Conservation (phyloP, 2,113 vertebrate genomes). For the Brienomyrus longianalis region DNA sequence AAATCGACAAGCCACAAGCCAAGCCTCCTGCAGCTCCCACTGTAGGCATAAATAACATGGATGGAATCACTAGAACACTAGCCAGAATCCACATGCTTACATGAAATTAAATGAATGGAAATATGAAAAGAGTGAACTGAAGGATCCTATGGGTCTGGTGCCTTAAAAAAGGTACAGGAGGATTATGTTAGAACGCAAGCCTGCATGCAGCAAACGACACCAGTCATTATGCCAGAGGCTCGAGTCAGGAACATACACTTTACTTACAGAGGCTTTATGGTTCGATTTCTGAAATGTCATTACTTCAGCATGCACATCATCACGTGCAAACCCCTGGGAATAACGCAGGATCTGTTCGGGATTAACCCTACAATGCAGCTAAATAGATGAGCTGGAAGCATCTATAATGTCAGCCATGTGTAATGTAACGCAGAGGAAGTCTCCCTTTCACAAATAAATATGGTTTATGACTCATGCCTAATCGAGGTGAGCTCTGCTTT, state of each 20-base stretch:
- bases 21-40: not conserved
- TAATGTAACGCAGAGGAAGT: slow-evolving; percentile 50
- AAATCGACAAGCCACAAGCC: not conserved
- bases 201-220: not conserved
- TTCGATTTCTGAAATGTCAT: not conserved
- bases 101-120: not conserved
- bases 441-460: slow-evolving; percentile 66
- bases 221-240: not conserved
- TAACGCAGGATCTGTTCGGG: not conserved
- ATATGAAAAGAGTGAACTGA: not conserved
- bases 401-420: slow-evolving; percentile 62
- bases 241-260: not conserved
- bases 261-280: not conserved
- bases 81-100: not conserved
- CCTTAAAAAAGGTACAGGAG: not conserved
- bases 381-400: slow-evolving; percentile 41
- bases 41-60: not conserved
- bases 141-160: not conserved
- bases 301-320: not conserved
- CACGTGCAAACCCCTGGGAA: not conserved
- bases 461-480: slow-evolving; percentile 59
- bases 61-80: not conserved
- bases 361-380: slow-evolving; percentile 40
- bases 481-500: slow-evolving; percentile 54
- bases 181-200: not conserved